Evolutionary conservation across 2,797 vertebrate genomes (phyloP).

Genomic region (Argentina silus): DNA sequence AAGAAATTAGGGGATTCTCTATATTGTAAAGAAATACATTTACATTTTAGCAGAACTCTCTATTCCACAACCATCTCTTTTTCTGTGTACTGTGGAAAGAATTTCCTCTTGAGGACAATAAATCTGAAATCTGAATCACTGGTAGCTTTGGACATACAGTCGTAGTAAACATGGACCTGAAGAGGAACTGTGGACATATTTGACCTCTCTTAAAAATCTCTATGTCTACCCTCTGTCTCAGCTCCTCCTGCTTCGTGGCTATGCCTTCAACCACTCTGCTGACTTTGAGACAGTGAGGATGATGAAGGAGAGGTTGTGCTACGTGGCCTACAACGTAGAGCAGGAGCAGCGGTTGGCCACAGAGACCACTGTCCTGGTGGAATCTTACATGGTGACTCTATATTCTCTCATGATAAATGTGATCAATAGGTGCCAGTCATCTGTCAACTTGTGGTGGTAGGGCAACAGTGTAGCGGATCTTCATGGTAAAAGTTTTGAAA

Average conservation of each 20-base stretch:
- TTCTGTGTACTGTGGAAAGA: no score
- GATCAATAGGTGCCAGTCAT: not conserved
- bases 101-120: no score
- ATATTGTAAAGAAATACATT: no score
- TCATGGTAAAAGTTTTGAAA: not conserved
- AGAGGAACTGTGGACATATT: no score
- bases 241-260: slow-evolving; percentile 81
- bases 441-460: not conserved
- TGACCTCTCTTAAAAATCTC: no score
- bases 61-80: no score
- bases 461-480: not conserved
- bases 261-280: slow-evolving; percentile 84
- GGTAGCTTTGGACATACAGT: no score
- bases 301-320: slow-evolving; percentile 84
- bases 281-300: slow-evolving; percentile 85
- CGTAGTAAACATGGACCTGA: no score
- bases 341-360: slow-evolving; percentile 81
- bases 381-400: slow-evolving; percentile 72
- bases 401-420: not conserved
- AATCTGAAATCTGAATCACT: no score
- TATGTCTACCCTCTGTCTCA: slow-evolving; percentile 33
- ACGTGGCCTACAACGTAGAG: slow-evolving; percentile 85
- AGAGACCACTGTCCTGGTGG: slow-evolving; percentile 82
- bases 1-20: no score
- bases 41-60: no score